Evolutionary conservation across 2,888 invertebrate species (phyloP), one percentile per base, ranked within the genome.

Genomic region (Cosmopolites sordidus): DNA sequence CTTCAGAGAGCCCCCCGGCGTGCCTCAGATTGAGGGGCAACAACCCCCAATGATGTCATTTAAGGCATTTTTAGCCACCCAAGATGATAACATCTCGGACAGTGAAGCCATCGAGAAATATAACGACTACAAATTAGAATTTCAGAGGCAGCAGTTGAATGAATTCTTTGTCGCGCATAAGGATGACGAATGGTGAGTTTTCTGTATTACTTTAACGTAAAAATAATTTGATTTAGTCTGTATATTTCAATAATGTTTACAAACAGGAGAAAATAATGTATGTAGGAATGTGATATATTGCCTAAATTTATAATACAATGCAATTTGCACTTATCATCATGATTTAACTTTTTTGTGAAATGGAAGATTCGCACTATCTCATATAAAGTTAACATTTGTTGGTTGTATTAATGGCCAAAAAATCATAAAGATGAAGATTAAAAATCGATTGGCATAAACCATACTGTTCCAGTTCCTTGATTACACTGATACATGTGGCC

Each of bases 131-230:
- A 99, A 99, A 76, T 78, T 92, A 67, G 98, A 99, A 68, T 99
- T 97, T 75, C 89, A 91, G 67, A 82, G 93, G 48, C 94, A 95
- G 72, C 98, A 98, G 73, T 83, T 98, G 50, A 95, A 95, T 76
- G 96, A 98, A 73, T 99, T 99, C 79, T 99, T 99, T 78, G 89
- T 97, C 66, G 89, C 92, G 41, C 99, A 99, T 79, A 99, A 99
- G 77, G 98, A 99, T 69, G 98, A 99, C 76, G 99, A 99, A 86
- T 99, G 99, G 99, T 98, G 83, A 79, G 89, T 76, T 30, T 51
- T 41, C 4, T 14, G 11, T 30, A 44, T 15, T 37, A 15, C 14
- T 18, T 18, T 11, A 29, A 15, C 11, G n/a, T n/a, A n/a, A n/a
- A n/a, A n/a, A n/a, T n/a, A n/a, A n/a, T n/a, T 22, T 22, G 22